Evolutionary conservation across 2,113 vertebrate genomes (phyloP).

Genomic region (Hiodon tergisus): DNA sequence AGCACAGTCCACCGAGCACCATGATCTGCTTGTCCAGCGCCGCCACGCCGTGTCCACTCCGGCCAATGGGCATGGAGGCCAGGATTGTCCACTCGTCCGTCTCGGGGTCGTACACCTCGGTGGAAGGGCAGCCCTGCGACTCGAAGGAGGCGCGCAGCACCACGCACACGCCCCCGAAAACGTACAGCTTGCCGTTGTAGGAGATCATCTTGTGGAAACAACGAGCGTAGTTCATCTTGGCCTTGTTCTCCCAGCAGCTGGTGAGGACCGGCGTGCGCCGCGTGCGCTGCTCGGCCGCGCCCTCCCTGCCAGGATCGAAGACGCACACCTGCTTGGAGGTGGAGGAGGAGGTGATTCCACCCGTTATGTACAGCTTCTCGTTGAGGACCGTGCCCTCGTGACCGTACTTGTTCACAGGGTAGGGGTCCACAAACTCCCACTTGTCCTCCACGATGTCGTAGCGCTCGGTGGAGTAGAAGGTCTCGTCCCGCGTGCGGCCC

Average conservation of each 20-base stretch:
- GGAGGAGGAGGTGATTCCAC: constrained; percentile 96
- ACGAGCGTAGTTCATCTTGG: constrained; percentile 98
- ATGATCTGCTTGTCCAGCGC: constrained; percentile 96
- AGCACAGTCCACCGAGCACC: constrained; percentile 96
- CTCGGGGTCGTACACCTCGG: constrained; percentile 93
- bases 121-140: constrained; percentile 97
- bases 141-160: constrained; percentile 95
- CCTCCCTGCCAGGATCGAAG: constrained; percentile 92
- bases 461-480: constrained; percentile 94
- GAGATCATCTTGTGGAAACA: constrained; percentile 99
- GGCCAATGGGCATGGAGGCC: constrained; percentile 97
- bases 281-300: constrained; percentile 76
- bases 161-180: constrained; percentile 95
- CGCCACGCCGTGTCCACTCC: constrained; percentile 94
- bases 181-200: constrained; percentile 95
- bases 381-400: constrained; percentile 93
- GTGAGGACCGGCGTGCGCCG: constrained; percentile 79
- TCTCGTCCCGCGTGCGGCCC: constrained; percentile 93
- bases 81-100: constrained; percentile 97
- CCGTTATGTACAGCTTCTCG: constrained; percentile 92
- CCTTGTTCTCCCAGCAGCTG: constrained; percentile 98
- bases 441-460: constrained; percentile 94
- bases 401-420: constrained; percentile 96
- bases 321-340: constrained; percentile 98
- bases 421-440: constrained; percentile 97